A percentile compares a stretch with the other conserved stretches of the same genome.
phyloP scores from a whole-genome alignment of 2,797 vertebrate species.

The Knipowitschia caucasica region DNA sequence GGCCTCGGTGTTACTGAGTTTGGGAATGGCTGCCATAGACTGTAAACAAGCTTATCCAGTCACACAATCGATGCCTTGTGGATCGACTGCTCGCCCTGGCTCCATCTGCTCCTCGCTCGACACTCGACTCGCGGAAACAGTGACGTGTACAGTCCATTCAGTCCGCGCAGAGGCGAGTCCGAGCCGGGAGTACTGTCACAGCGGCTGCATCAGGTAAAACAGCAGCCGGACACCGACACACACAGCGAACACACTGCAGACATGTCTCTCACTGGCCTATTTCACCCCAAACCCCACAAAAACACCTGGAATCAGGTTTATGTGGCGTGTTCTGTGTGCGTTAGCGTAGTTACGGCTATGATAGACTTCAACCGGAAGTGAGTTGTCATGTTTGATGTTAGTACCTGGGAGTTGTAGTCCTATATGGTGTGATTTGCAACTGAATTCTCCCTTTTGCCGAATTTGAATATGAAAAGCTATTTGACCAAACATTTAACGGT shows the following conservation, averaged over 20 bases:
- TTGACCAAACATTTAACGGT: constrained; percentile 25
- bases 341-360: constrained; percentile 45
- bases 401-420: constrained; percentile 72
- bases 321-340: constrained; percentile 6
- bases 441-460: constrained; percentile 54
- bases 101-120: constrained; percentile 6
- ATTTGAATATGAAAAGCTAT: accelerated
- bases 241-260: neutral
- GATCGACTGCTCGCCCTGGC: constrained; percentile 38
- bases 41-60: too few species aligned
- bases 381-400: constrained; percentile 69
- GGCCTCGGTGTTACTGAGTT: too few species aligned
- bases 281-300: neutral
- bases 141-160: constrained; percentile 76
- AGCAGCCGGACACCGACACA: constrained; percentile 27
- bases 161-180: constrained; percentile 61
- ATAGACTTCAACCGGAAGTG: constrained; percentile 69
- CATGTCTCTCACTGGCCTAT: accelerated
- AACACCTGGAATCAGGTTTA: neutral
- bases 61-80: neutral
- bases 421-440: accelerated
- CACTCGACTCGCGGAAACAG: constrained; percentile 69
- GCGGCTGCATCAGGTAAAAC: constrained; percentile 76
- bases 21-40: too few species aligned
- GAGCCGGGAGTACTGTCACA: constrained; percentile 77